Percentiles rank a stretch among this genome's conserved stretches.
Conservation (phyloP, 2,888 invertebrate genomes). For the Thysanoteuthis rhombus region DNA sequence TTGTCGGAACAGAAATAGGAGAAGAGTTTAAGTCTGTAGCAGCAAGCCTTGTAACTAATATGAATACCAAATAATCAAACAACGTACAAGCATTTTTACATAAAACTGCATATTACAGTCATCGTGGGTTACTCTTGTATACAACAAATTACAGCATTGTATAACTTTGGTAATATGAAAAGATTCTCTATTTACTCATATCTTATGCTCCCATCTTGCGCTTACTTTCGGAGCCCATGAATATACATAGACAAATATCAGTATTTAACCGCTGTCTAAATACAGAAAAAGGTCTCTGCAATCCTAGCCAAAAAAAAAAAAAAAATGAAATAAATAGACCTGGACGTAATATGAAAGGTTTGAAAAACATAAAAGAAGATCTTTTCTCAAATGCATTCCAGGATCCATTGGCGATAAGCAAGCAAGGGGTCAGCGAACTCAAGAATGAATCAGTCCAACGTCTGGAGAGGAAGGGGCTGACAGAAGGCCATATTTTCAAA, state of each 20-base stretch:
- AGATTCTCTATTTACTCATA: neutral
- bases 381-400: neutral
- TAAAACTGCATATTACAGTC: too few species aligned
- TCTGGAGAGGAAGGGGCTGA: neutral
- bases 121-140: too few species aligned
- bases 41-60: too few species aligned
- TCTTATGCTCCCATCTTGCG: neutral
- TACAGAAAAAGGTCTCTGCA: neutral
- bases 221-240: neutral
- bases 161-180: too few species aligned
- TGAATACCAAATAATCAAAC: too few species aligned
- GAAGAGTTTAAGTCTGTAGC: too few species aligned
- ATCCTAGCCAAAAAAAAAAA: neutral
- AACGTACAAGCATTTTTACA: too few species aligned
- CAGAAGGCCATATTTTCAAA: neutral
- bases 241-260: neutral
- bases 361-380: neutral
- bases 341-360: neutral
- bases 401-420: neutral
- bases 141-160: too few species aligned
- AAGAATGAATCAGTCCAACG: neutral
- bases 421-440: neutral
- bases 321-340: neutral
- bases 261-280: neutral
- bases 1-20: too few species aligned